Evolutionary conservation across 2,888 invertebrate genomes (phyloP), one percentile per base, ranked within the genome.

Genomic region (Argyresthia albistria): DNA sequence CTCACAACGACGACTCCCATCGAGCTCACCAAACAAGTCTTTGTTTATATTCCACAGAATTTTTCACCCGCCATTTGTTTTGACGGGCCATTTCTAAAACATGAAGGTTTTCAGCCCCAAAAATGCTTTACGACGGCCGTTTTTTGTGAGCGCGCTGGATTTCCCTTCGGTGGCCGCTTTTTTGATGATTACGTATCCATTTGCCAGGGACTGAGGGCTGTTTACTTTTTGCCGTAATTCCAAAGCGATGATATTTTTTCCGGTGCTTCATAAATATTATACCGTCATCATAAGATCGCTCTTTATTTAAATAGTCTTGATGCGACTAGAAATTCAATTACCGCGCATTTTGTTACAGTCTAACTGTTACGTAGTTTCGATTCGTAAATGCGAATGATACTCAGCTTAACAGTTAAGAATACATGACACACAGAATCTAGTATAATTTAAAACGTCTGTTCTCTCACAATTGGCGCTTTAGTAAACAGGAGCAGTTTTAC

Each of bases 11-110:
- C 25, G 25, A 25, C 25, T 66, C 69, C 61, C 70, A 65, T 69
- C 70, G 73, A 70, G 71, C 72, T 68, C 62, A 65, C 72, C 73
- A 69, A 80, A 80, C 80, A 82, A 78, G 73, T 76, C 76, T 81
- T 81, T 84, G 81, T 86, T 86, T 87, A 82, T 80, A 74, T 77
- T 72, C 68, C 63, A 69, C 69, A 71, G 72, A 77, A 80, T 80
- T 84, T 84, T 84, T 83, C 75, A 77, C 70, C 70, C 72, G 70
- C 73, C 77, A 81, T 84, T 82, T 75, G 71, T 78, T 83, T 80
- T 80, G 79, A 80, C 73, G 76, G 72, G 70, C 74, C 71, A 68
- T 74, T 70, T 67, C 71, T 69, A 69, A 72, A 76, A 73, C 69
- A 70, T 66, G 69, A 73, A 75, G 66, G 70, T 70, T 70, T 69